A percentile compares a stretch with the other conserved stretches of the same genome.
phyloP scores from a whole-genome alignment of 2,113 vertebrate species.

The Lamprotornis superbus region DNA sequence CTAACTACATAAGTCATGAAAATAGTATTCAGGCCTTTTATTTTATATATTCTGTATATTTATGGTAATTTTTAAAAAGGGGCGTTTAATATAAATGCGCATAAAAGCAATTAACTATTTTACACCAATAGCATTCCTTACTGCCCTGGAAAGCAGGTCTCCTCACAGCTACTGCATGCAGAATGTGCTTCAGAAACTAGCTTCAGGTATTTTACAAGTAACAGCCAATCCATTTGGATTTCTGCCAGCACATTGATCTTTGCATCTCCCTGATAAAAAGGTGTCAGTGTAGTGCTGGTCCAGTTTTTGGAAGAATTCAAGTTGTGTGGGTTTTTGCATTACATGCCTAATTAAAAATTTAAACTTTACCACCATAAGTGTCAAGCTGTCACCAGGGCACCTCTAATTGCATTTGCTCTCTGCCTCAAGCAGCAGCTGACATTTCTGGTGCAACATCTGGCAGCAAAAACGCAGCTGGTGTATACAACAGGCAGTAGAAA shows the following conservation, averaged over 20 bases:
- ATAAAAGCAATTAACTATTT: neutral
- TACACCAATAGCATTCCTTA: neutral
- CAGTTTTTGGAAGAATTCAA: neutral
- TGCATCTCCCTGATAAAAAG: neutral
- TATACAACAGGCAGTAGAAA: neutral
- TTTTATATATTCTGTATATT: neutral
- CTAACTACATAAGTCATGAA: neutral
- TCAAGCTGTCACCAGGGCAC: neutral
- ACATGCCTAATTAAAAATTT: neutral
- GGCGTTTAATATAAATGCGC: too few relatives aligned
- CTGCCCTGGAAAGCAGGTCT: neutral
- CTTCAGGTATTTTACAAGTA: neutral
- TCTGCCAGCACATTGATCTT: neutral
- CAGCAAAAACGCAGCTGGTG: neutral
- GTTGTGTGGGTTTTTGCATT: neutral
- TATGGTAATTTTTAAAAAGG: neutral
- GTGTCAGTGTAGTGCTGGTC: neutral
- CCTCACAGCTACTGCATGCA: neutral
- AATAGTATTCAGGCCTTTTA: neutral
- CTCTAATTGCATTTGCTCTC: neutral
- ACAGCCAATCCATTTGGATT: neutral
- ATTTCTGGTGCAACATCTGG: constrained; percentile 21
- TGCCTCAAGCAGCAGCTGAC: constrained; percentile 4
- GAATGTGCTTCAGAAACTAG: neutral
- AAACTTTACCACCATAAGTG: neutral